A percentile compares a stretch with the other conserved stretches of the same genome.
Evolutionary conservation across 2,797 vertebrate genomes (phyloP).

Genomic region (Miichthys miiuy): DNA sequence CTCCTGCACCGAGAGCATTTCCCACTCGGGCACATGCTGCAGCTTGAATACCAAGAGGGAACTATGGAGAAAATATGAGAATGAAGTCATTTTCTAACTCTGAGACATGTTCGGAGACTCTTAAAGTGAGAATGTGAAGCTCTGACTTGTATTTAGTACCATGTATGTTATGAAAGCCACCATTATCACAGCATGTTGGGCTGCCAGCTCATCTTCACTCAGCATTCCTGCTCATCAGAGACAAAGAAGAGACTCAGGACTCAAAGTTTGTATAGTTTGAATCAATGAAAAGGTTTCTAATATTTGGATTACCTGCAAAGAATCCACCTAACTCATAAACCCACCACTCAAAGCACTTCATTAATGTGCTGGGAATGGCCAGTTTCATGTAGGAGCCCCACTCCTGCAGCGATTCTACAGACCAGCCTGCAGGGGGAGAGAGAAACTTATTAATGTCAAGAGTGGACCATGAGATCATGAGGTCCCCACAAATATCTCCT

Average conservation of each 20-base stretch:
- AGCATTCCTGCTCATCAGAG: conserved; percentile 85
- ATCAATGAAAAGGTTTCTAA: background rate
- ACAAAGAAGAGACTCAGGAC: background rate
- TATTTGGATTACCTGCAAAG: conserved; percentile 86
- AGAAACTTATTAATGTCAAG: conserved; percentile 47
- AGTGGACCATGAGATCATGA: background rate
- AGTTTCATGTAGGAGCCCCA: conserved; percentile 92
- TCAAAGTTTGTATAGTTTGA: background rate
- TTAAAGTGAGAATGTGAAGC: background rate
- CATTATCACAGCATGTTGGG: conserved; percentile 89
- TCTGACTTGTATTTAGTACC: conserved; percentile 75
- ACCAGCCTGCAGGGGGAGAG: conserved; percentile 89
- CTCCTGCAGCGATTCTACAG: conserved; percentile 89
- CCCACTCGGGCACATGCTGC: conserved; percentile 91
- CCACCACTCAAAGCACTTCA: conserved; percentile 97
- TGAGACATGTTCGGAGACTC: background rate
- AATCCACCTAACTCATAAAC: conserved; percentile 94
- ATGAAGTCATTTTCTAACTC: too few relatives aligned
- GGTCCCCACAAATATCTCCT: background rate
- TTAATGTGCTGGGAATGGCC: conserved; percentile 91
- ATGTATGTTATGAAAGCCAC: conserved; percentile 86
- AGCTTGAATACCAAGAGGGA: conserved; percentile 90
- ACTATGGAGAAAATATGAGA: conserved; percentile 71
- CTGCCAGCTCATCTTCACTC: conserved; percentile 88
- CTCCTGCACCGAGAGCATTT: conserved; percentile 91